Conservation (phyloP, 2,888 invertebrate genomes). For the Meliscaeva auricollis region DNA sequence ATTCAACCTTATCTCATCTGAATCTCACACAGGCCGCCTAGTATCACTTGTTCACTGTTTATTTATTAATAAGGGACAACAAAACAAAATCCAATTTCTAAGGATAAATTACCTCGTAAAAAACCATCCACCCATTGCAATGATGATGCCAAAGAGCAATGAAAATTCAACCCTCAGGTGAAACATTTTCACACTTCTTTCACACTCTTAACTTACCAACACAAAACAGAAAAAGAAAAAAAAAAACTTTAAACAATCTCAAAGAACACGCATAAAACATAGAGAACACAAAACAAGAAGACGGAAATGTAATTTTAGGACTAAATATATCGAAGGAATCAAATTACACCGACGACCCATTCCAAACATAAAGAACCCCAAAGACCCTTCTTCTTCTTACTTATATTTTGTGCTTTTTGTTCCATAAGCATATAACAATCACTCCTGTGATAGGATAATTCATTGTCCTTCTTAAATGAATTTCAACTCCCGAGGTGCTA, state of each 20-base stretch:
- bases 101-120: conserved; percentile 53
- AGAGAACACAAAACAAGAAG: conserved; percentile 1
- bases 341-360: conserved; percentile 43
- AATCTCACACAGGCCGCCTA: neutral
- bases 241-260: conserved; percentile 46
- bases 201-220: too few relatives aligned
- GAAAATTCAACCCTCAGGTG: conserved; percentile 54
- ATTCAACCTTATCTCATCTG: neutral
- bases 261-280: conserved; percentile 22
- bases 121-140: conserved; percentile 34
- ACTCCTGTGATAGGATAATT: conserved; percentile 46
- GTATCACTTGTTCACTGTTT: conserved; percentile 30
- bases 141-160: neutral
- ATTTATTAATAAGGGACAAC: conserved; percentile 41
- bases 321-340: conserved; percentile 49
- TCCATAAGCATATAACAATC: conserved; percentile 37
- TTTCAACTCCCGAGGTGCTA: conserved; percentile 73
- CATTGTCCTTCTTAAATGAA: conserved; percentile 54
- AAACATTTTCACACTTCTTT: conserved; percentile 58
- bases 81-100: conserved; percentile 56
- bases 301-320: conserved; percentile 45
- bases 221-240: neutral
- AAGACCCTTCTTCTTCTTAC: conserved; percentile 22
- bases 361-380: conserved; percentile 2
- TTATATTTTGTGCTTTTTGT: too few relatives aligned